A percentile compares a stretch with the other conserved stretches of the same genome.
Conservation (phyloP, 2,113 vertebrate genomes). For the Gymnocephalus cernua region DNA sequence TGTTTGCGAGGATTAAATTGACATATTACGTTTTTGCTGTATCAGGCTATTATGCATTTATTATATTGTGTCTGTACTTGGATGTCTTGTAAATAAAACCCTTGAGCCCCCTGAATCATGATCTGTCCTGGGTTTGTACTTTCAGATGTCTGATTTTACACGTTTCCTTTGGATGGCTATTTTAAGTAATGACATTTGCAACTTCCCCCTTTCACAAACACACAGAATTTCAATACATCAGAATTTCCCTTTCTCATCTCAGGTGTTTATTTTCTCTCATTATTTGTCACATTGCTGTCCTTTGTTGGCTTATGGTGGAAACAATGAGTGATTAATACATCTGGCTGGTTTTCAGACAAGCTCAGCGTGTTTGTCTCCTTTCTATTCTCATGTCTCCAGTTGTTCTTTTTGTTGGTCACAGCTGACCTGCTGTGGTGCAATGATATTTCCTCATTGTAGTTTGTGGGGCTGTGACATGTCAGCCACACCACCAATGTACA, state of each 20-base stretch:
- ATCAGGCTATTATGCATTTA: neutral
- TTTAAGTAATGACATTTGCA: conserved; percentile 48
- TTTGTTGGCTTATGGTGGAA: neutral
- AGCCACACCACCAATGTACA: neutral
- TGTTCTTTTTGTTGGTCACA: neutral
- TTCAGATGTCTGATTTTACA: conserved; percentile 11
- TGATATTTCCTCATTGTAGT: conserved; percentile 51
- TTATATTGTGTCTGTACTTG: conserved; percentile 25
- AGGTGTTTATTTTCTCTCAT: neutral
- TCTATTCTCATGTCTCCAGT: neutral
- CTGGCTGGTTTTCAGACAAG: conserved; percentile 35
- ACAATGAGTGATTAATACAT: neutral
- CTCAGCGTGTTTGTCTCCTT: neutral
- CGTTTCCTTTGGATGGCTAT: conserved; percentile 11
- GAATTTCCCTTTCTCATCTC: conserved; percentile 53
- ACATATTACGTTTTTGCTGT: conserved; percentile 3
- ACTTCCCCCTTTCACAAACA: conserved; percentile 64
- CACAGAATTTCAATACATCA: conserved; percentile 43
- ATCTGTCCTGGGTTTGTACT: neutral
- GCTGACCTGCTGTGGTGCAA: conserved; percentile 5
- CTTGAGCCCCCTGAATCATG: conserved; percentile 7
- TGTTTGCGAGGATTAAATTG: neutral
- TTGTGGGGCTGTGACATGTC: neutral
- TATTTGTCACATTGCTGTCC: neutral
- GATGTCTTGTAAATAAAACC: conserved; percentile 61